Evolutionary conservation across 1,140 invertebrate species (phyloP).

Genomic region (Gryllus bimaculatus): DNA sequence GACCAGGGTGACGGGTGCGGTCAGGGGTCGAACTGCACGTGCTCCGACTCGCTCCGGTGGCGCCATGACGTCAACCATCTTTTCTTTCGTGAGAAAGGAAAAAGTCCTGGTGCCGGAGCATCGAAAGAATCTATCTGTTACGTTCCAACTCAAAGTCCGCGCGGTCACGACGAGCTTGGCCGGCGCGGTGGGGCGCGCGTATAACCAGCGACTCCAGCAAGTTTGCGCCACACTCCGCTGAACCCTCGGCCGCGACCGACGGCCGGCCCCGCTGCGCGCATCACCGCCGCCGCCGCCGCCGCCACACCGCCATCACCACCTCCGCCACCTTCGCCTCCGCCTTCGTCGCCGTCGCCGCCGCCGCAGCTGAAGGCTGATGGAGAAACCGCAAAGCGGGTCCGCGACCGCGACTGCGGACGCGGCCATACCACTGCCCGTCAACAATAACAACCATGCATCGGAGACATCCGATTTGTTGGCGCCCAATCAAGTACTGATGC

Average conservation of each 20-base stretch:
- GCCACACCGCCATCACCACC: too few species aligned
- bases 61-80: not conserved
- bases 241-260: not conserved
- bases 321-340: too few species aligned
- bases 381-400: too few species aligned
- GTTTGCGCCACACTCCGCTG: not conserved
- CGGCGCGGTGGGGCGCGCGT: not conserved
- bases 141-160: not conserved
- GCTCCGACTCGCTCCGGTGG: not conserved
- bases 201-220: not conserved
- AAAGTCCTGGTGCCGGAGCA: not conserved
- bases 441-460: not conserved
- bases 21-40: not conserved
- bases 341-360: too few species aligned
- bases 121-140: not conserved
- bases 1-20: too few species aligned
- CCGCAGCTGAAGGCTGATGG: too few species aligned
- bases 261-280: too few species aligned
- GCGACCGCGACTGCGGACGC: too few species aligned
- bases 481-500: slow-evolving; percentile 30
- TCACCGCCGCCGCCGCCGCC: too few species aligned
- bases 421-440: too few species aligned
- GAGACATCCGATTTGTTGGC: not conserved
- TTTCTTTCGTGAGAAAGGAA: not conserved
- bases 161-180: not conserved